These are phyloP conservation scores for Spodoptera picta DNA, from an alignment of 2,888 invertebrate species.

Conservation along the genomic window DNA sequence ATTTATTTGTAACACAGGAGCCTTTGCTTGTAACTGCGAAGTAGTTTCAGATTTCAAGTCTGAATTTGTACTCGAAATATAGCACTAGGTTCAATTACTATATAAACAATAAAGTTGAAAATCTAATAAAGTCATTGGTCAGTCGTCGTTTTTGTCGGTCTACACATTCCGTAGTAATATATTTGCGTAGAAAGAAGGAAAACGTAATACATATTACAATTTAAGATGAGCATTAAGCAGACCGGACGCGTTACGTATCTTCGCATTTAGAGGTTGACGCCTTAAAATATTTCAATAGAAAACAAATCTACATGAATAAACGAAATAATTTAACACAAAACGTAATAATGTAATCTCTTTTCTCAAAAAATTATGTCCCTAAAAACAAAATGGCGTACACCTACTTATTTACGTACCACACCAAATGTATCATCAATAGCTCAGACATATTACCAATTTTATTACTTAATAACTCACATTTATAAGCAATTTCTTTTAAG, in stretches of 20 bases:
- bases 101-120: no score
- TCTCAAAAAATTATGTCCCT: conserved; percentile 17
- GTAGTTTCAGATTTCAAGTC: no score
- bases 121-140: no score
- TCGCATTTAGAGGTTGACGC: conserved; percentile 4
- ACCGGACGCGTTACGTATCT: conserved; percentile 13
- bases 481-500: conserved; percentile 49
- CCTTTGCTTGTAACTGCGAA: no score
- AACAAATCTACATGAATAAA: conserved; percentile 21
- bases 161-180: no score
- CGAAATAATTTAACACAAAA: conserved; percentile 4
- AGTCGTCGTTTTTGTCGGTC: no score
- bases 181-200: no score
- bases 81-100: no score
- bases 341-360: conserved; percentile 16
- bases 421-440: conserved; percentile 38
- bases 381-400: background rate
- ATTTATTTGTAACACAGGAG: no score
- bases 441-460: conserved; percentile 36
- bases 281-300: conserved; percentile 15
- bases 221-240: conserved; percentile 6
- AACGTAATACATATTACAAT: no score
- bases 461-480: conserved; percentile 48
- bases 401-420: conserved; percentile 29
- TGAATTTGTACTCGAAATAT: no score